A percentile compares a stretch with the other conserved stretches of the same genome.
These are phyloP conservation scores for Zapornia atra DNA, from an alignment of 2,113 vertebrate genomes.

Conservation along the genomic window DNA sequence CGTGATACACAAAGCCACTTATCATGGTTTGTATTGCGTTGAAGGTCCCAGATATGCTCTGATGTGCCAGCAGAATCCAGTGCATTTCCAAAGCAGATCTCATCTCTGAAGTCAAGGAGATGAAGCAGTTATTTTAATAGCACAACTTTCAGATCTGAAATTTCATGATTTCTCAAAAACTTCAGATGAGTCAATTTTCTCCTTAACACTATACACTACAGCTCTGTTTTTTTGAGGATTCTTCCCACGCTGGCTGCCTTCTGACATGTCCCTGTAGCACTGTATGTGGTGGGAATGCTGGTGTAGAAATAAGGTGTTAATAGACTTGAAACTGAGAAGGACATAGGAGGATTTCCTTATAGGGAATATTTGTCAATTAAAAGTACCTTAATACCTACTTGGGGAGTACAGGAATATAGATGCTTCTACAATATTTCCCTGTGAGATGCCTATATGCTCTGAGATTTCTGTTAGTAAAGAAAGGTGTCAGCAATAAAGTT, in stretches of 20 bases:
- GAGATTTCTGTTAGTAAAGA: not conserved
- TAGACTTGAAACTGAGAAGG: not conserved
- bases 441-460: not conserved
- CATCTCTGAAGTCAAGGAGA: not conserved
- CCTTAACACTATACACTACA: not conserved
- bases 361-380: not conserved
- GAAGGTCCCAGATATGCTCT: not conserved
- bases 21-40: accelerated
- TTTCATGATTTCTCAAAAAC: not conserved
- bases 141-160: not conserved
- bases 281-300: not conserved
- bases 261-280: not conserved
- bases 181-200: not conserved
- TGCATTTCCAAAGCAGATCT: not conserved
- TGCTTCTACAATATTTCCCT: not conserved
- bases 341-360: not conserved
- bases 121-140: not conserved
- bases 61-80: not conserved
- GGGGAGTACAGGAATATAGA: not conserved
- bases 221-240: not conserved
- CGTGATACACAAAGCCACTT: not conserved
- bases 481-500: not conserved
- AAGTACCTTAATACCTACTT: not conserved
- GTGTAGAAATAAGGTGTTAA: not conserved
- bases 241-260: not conserved